Percentiles rank a stretch among this genome's conserved stretches.
Conservation (phyloP, 2,113 vertebrate species). For the Onychostoma macrolepis region DNA sequence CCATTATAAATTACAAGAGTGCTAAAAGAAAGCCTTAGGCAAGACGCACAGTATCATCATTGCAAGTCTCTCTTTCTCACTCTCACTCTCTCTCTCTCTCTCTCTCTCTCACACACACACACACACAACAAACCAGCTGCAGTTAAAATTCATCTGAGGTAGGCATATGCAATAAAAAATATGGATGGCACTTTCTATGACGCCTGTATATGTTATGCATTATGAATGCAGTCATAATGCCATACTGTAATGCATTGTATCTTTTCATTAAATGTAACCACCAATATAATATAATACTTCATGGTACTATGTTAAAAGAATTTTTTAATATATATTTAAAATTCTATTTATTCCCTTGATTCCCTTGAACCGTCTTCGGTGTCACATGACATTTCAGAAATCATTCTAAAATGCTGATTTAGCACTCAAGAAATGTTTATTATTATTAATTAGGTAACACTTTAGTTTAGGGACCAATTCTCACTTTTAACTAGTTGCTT, state of each 20-base stretch:
- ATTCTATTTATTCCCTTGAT: background rate
- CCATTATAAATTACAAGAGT: conserved; percentile 12
- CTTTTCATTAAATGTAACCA: conserved; percentile 19
- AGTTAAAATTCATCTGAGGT: background rate
- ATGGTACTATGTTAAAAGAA: background rate
- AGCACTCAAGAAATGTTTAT: background rate
- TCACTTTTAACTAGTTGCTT: no score
- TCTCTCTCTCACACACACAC: background rate
- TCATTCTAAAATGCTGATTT: background rate
- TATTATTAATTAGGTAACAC: background rate
- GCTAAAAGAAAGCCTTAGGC: conserved; percentile 19
- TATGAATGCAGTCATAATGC: background rate
- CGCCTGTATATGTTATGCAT: conserved; percentile 17
- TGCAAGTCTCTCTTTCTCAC: background rate
- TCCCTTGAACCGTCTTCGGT: background rate
- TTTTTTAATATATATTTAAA: background rate
- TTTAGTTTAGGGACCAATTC: background rate
- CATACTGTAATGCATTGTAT: background rate
- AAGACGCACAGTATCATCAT: conserved; percentile 6
- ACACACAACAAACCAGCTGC: background rate
- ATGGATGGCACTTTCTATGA: conserved; percentile 42
- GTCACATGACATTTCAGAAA: background rate
- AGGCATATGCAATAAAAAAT: conserved; percentile 19
- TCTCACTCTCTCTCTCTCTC: background rate
- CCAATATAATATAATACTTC: background rate